Base-by-base conservation (phyloP, 2,888 invertebrate genomes). In the Agrenia bidenticulata region DNA sequence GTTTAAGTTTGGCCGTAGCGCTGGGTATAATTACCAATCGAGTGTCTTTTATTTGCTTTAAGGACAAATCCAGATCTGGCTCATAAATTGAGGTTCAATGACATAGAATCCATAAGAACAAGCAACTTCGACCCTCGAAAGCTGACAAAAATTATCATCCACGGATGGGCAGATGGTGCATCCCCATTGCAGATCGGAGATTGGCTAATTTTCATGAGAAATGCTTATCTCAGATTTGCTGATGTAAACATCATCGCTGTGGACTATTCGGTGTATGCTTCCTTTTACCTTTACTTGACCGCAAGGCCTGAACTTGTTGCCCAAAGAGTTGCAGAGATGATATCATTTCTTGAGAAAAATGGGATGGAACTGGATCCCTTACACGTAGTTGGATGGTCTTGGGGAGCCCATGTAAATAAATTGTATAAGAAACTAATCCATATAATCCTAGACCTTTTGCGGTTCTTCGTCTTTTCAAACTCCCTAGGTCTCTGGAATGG, bases 161-260 rank as follows among this genome's bases (percentile, higher is more conserved):
- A 76, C 61, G 75, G 75, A 1, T 74, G 64, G 39, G 73, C 72
- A 21, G 76, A 76, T 45, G 68, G 67, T 15, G 72, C 74, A 17
- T 64, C 68, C 2, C 71, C 68, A 54, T 62, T 66, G 13, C 62
- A 69, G 17, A 64, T 74, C 9, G 73, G 73, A n/a, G 70, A 70
- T 21, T 76, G 74, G 74, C 63, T 76, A 21, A 54, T 66, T 2
- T 55, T 63, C 37, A 72, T 76, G 74, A 53, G 66, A 49, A 66
- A 74, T 51, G 66, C 73, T 0, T 76, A 69, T 53, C 55, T 76
- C 24, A 37, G 59, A 7, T 42, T 69, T 9, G 69, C 65, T 2
- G 75, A 76, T 70, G 66, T 72, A 9, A 76, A 76, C 51, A 55
- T 64, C 15, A 62, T 76, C 42, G 66, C 70, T 19, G 74, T 74